Conservation (phyloP, 53 echinoderm and acorn worm species). For the Henricia sp. region DNA sequence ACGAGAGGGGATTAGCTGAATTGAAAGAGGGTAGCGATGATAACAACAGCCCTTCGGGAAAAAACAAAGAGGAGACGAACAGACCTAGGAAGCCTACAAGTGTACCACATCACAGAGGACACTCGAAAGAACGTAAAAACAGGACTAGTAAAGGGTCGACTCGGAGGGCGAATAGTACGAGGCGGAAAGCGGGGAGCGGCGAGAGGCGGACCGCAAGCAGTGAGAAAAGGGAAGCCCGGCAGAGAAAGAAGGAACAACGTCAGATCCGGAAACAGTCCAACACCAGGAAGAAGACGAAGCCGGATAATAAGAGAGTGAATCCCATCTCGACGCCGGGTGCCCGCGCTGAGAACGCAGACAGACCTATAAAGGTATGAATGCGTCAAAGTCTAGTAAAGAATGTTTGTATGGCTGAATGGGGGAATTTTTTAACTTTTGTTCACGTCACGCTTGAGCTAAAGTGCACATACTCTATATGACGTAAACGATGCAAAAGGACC, state of each 20-base stretch:
- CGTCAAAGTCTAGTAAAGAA: no score
- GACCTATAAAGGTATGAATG: constrained; percentile 31
- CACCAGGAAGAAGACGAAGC: constrained; percentile 9
- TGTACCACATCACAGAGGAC: neutral
- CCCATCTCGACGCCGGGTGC: constrained; percentile 8
- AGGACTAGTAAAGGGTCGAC: constrained; percentile 2
- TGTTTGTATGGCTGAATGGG: no score
- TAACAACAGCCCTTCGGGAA: constrained; percentile 15
- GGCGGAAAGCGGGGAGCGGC: constrained; percentile 8
- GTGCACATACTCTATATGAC: no score
- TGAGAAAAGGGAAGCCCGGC: constrained; percentile 2
- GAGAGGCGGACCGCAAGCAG: constrained; percentile 3
- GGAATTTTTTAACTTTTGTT: no score
- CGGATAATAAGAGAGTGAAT: neutral
- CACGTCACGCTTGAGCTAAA: no score
- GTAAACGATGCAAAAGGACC: no score
- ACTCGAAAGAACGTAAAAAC: constrained; percentile 32
- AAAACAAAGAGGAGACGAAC: neutral
- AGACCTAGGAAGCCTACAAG: neutral
- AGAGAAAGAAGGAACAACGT: constrained; percentile 17
- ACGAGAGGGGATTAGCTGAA: neutral
- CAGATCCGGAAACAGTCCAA: constrained; percentile 21
- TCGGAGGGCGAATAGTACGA: neutral
- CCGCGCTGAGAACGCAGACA: neutral
- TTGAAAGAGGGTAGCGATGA: neutral